These are phyloP conservation scores for Blomia tropicalis DNA, from an alignment of 2,888 invertebrate species.

Conservation along the genomic window DNA sequence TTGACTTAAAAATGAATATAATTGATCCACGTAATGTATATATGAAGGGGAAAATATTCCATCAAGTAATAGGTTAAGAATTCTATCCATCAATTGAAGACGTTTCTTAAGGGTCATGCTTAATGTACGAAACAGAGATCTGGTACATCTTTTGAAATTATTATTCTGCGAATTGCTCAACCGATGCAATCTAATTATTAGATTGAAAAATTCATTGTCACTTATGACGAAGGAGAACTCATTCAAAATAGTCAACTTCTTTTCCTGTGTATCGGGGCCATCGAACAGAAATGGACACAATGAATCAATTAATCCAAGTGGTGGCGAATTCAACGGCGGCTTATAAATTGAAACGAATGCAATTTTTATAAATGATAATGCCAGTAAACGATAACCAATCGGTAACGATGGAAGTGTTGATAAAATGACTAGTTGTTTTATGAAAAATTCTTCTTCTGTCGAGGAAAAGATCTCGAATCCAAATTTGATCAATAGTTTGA, in stretches of 20 bases:
- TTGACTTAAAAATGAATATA: not conserved
- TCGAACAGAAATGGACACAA: slow-evolving; percentile 27
- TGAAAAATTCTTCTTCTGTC: slow-evolving; percentile 26
- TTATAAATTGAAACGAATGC: slow-evolving; percentile 13
- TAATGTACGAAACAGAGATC: slow-evolving; percentile 20
- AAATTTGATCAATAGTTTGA: slow-evolving; percentile 24
- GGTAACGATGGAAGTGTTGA: slow-evolving; percentile 27
- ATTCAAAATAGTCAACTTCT: slow-evolving; percentile 26
- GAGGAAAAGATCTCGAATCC: slow-evolving; percentile 26
- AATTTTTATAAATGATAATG: slow-evolving; percentile 25
- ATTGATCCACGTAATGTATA: not conserved
- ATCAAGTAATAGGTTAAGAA: slow-evolving; percentile 11
- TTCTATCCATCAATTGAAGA: not conserved
- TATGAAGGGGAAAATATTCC: not conserved
- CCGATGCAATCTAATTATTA: slow-evolving; percentile 20
- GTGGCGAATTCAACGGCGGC: not conserved
- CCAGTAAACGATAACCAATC: slow-evolving; percentile 26
- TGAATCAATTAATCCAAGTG: not conserved
- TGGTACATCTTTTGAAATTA: slow-evolving; percentile 16
- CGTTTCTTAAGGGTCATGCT: slow-evolving; percentile 10
- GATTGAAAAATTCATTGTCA: slow-evolving; percentile 19
- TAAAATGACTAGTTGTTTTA: slow-evolving; percentile 25
- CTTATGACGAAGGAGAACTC: slow-evolving; percentile 17
- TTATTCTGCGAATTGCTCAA: not conserved
- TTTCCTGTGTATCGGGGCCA: slow-evolving; percentile 29